Evolutionary conservation across 1,140 invertebrate species (phyloP).

Genomic region (Hyposmocoma kahamanoa): DNA sequence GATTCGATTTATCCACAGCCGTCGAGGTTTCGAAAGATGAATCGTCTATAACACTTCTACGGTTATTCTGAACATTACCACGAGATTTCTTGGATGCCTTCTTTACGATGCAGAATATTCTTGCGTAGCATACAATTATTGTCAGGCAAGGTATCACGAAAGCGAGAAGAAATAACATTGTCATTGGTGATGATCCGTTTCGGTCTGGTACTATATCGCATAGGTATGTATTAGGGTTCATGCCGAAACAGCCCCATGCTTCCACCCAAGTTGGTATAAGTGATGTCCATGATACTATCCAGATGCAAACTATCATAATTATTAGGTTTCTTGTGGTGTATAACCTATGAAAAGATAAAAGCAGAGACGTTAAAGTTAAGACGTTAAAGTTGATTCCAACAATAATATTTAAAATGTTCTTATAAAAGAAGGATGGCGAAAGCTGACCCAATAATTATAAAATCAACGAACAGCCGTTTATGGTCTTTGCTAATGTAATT

Average conservation of each 20-base stretch:
- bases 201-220: constrained; percentile 84
- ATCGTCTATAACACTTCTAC: background rate
- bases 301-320: constrained; percentile 82
- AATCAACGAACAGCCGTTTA: too few species aligned
- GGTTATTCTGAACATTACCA: background rate
- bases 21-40: background rate
- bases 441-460: too few species aligned
- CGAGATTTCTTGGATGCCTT: constrained; percentile 79
- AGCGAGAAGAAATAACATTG: constrained; percentile 83
- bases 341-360: constrained; percentile 71
- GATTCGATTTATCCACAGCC: background rate
- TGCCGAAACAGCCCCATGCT: constrained; percentile 84
- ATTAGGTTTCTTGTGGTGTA: constrained; percentile 80
- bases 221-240: constrained; percentile 81
- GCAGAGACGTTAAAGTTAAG: background rate
- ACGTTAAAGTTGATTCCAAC: too few species aligned
- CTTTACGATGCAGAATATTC: constrained; percentile 86
- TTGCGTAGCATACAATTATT: constrained; percentile 85
- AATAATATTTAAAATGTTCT: too few species aligned
- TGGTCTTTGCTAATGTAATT: too few species aligned
- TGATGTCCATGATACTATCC: constrained; percentile 81
- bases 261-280: constrained; percentile 83
- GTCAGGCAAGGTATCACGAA: constrained; percentile 85
- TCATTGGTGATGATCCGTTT: constrained; percentile 81
- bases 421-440: too few species aligned